Evolutionary conservation across 2,888 invertebrate genomes (phyloP), one percentile per base, ranked within the genome.

Genomic region (Eristalinus sepulchralis): DNA sequence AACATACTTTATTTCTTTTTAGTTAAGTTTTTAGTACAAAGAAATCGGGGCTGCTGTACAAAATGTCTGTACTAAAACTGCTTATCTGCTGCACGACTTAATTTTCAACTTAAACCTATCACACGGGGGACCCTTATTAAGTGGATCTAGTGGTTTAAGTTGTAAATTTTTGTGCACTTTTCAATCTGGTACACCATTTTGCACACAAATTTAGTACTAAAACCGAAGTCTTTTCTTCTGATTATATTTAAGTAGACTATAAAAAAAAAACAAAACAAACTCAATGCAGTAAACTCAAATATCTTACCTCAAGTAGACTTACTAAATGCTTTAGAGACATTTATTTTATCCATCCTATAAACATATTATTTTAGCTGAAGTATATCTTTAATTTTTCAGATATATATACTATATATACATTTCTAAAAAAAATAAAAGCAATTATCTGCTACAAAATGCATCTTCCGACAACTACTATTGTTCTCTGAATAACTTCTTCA

Each of bases 381-480:
- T 72, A 70, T 55, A 83, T 59, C 64, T 71, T 67, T 83, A 82
- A 67, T 72, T 73, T 57, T 75, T 72, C 63, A 82, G 68, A 80
- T 64, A 81, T 72, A 81, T 70, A 81, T 75, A 72, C 66, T 82
- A 85, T 68, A 88, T 57, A 79, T 71, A 71, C 67, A 70, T 76
- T 68, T 66, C 33, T 24, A 78, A 66, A 33, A 22, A 22, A 31
- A 27, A 79, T 36, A 79, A 20, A 39, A 6, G 55, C 53, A 82
- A 88, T 76, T 62, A 73, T 62, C 70, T 66, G 76, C 67, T 81
- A 68, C 82, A 80, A 67, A 89, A 89, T 89, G 89, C 88, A 89
- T 89, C 89, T 89, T 89, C 89, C 89, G 88, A 89, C 88, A 88
- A 89, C 88, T 89, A 89, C 88, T 89, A 88, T 88, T 83, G 78